Base-by-base conservation (phyloP, 2,113 vertebrate species). In the Spea multiplicata region DNA sequence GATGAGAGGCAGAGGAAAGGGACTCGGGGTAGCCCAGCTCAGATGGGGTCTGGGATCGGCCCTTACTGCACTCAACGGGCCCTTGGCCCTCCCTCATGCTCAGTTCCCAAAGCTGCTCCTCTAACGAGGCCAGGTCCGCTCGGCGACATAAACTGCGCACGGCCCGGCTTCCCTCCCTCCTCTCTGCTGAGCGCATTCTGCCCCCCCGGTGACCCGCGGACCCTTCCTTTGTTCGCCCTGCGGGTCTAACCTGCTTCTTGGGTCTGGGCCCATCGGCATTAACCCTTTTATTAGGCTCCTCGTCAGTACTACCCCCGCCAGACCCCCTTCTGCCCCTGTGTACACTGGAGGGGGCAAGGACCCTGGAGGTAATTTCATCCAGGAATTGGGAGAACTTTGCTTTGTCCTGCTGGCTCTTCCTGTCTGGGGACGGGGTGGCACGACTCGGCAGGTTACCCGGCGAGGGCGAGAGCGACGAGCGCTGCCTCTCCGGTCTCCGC, bases 311-410 rank as follows among this genome's bases (percentile, higher is more conserved):
- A 78, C 72, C 72, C 80, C 75, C 76, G 71, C 85, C 76, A 64
- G 67, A 68, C 47, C 73, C 65, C 71, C 85, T 78, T 66, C 80
- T 85, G 66, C 90, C 83, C 0, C 91, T 78, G 81, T 85, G 73
- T 13, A 93, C 85, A 75, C 82, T 89, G 79, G 85, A 88, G 10
- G 93, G 94, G 82, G 90, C 94, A 4, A 96, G 81, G 5, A 97
- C 89, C 2, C 86, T 81, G 71, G 83, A 85, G 13, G 91, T 94
- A 78, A 97, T 93, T 81, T 96, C 94, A 61, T 97, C 93, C 84
- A 96, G 86, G 44, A 96, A 96, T 81, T 85, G 89, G 47, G 95
- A 97, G 84, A 97, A 97, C 70, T 89, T 90, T 0, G 92, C 80
- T 67, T 94, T 96, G 73, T 95, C 92, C 78, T 94, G 87, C n/a